Conservation (phyloP, 2,888 invertebrate species). For the Pterobdella sp. region DNA sequence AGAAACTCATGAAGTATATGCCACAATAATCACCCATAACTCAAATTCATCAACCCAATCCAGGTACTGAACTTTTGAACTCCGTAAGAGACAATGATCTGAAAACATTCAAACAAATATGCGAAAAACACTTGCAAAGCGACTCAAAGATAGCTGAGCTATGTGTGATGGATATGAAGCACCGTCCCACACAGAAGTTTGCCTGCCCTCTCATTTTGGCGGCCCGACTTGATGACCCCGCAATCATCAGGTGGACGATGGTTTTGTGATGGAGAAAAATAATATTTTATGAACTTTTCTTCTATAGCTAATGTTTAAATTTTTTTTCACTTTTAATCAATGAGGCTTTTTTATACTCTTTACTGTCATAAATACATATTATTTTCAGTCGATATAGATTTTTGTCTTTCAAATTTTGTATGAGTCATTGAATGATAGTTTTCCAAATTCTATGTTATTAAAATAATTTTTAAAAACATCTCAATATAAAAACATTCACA, state of each 20-base stretch:
- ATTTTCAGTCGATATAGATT: background rate
- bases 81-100: constrained; percentile 39
- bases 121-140: constrained; percentile 37
- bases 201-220: constrained; percentile 40
- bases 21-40: constrained; percentile 37
- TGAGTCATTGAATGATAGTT: background rate
- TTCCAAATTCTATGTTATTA: too few species aligned
- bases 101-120: constrained; percentile 33
- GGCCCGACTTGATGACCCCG: constrained; percentile 38
- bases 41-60: constrained; percentile 34
- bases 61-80: constrained; percentile 38
- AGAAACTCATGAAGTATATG: too few species aligned
- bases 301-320: too few species aligned
- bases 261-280: too few species aligned
- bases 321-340: too few species aligned
- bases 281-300: too few species aligned
- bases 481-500: too few species aligned
- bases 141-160: constrained; percentile 37
- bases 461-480: too few species aligned
- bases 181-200: constrained; percentile 39
- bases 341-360: too few species aligned
- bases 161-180: constrained; percentile 40
- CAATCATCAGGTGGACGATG: constrained; percentile 33
- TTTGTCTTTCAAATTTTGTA: background rate
- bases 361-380: background rate